Conservation (phyloP, 2,888 invertebrate species). For the Mesochorus sp. region DNA sequence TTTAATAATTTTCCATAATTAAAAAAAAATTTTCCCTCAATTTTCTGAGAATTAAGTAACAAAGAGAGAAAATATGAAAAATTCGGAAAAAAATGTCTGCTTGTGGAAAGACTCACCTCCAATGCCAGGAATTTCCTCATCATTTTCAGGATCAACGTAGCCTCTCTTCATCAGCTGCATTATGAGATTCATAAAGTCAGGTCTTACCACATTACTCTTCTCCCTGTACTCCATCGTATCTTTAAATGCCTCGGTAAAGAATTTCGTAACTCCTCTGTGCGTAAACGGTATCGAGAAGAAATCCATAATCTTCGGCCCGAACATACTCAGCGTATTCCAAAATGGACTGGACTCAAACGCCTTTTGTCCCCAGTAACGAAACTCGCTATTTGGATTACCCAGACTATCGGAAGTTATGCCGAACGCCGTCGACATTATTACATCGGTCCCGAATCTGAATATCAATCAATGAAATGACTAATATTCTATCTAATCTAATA, state of each 20-base stretch:
- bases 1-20: no score
- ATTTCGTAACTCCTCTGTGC: slow-evolving; percentile 68
- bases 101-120: no score
- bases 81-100: background rate
- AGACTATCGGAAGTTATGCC: slow-evolving; percentile 74
- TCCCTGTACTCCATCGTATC: slow-evolving; percentile 76
- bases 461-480: no score
- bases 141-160: slow-evolving; percentile 68
- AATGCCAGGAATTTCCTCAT: slow-evolving; percentile 34
- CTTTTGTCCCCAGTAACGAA: slow-evolving; percentile 73
- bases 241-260: slow-evolving; percentile 77
- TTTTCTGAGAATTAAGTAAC: no score
- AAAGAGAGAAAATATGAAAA: background rate
- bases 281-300: slow-evolving; percentile 69
- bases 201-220: slow-evolving; percentile 71
- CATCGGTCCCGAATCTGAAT: slow-evolving; percentile 72
- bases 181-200: slow-evolving; percentile 79
- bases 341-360: slow-evolving; percentile 64
- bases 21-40: no score
- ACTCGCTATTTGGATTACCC: slow-evolving; percentile 71
- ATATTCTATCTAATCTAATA: no score
- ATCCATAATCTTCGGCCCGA: slow-evolving; percentile 71
- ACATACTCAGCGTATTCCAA: slow-evolving; percentile 63
- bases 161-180: slow-evolving; percentile 76
- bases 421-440: slow-evolving; percentile 75